Base-by-base conservation (phyloP, 2,888 invertebrate genomes). In the Lasioglossum pauxillum region DNA sequence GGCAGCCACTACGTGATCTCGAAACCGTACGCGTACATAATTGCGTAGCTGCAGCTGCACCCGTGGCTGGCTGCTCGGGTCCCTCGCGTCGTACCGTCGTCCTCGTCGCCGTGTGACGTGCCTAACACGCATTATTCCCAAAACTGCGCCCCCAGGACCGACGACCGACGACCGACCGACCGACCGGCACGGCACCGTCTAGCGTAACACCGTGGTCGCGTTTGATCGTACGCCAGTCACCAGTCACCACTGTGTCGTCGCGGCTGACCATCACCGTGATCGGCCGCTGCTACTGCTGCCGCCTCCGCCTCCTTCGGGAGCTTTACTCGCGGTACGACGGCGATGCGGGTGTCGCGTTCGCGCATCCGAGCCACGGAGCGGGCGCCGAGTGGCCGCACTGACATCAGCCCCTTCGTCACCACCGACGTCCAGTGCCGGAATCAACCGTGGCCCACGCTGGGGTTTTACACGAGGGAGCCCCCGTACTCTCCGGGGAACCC, bases 21-120 rank as follows among this genome's bases (percentile, higher is more conserved):
- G 96, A 95, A 96, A 95, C 96, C 96, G 96, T 95, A 96, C 95
- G 95, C 96, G 96, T 95, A 96, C 96, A 96, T 96, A 95, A 95
- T 95, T 95, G 95, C 95, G 96, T 95, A 95, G 95, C 93, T 91
- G 92, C 95, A 95, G 95, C 93, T 91, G 93, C 89, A 90, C 90
- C 60, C 74, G 84, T 81, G 78, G 86, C 87, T 81, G 82, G 86
- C 88, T 85, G 89, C 87, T 79, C 77, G 83, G 80, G 77, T 89
- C 82, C 88, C 80, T 89, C 84, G 69, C 75, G 87, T 87, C 88
- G 91, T 85, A 78, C 85, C 87, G 85, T 89, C 88, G 78, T 89
- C 91, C 90, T 91, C 92, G 93, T 80, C 85, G 87, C 75, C 86
- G 75, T 72, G 85, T 92, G 87, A 92, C 92, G 93, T 93, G 93